Evolutionary conservation across 2,113 vertebrate species (phyloP).

Genomic region (Oenanthe oenanthe): DNA sequence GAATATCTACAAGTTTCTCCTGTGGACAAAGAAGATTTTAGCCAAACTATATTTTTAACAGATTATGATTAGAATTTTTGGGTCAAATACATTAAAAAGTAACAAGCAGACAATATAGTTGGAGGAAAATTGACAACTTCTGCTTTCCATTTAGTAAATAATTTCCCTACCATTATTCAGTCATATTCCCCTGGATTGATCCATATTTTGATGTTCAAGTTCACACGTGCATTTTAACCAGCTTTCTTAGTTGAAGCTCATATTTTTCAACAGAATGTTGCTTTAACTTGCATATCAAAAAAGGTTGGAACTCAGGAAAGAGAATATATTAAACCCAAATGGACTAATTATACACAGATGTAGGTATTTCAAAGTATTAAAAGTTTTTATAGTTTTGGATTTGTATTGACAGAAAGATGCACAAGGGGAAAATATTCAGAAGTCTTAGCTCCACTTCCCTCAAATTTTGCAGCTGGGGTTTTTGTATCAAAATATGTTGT

Average conservation of each 20-base stretch:
- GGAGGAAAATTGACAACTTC: neutral
- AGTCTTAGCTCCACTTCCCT: conserved; percentile 30
- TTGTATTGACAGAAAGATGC: conserved; percentile 31
- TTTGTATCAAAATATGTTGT: conserved; percentile 3
- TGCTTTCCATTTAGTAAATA: neutral
- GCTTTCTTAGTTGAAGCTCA: neutral
- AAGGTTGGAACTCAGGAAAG: neutral
- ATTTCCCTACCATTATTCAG: neutral
- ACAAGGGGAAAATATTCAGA: neutral
- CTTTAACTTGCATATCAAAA: neutral
- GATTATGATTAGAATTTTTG: neutral
- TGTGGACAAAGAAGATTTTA: neutral
- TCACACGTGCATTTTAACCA: neutral
- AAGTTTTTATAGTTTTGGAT: neutral
- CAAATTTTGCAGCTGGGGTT: neutral
- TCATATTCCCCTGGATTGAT: neutral
- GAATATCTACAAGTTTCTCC: neutral
- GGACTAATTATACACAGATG: neutral
- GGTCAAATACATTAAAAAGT: neutral
- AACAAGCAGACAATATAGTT: neutral
- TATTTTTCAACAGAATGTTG: neutral
- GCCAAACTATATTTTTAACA: neutral
- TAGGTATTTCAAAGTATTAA: conserved; percentile 46
- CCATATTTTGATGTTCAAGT: neutral
- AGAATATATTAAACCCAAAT: conserved; percentile 38